These are phyloP conservation scores for Athalia rosae DNA, from an alignment of 2,888 invertebrate genomes.

Conservation along the genomic window DNA sequence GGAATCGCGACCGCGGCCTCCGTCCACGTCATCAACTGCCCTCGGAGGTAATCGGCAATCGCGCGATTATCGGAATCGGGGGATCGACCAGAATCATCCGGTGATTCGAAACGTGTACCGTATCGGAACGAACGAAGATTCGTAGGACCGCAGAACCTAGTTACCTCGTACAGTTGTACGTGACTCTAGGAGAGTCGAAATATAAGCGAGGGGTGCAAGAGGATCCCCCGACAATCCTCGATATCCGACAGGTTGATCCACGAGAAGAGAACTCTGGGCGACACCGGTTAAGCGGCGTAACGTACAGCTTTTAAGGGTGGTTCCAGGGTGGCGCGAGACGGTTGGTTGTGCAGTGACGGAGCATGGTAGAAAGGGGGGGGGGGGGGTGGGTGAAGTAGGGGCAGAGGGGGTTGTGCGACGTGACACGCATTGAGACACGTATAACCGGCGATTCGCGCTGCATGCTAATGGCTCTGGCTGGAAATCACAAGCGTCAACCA, in stretches of 20 bases:
- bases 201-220: neutral
- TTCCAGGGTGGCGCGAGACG: slow-evolving; percentile 49
- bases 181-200: too few species aligned
- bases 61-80: neutral
- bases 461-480: slow-evolving; percentile 65
- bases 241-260: slow-evolving; percentile 45
- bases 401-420: slow-evolving; percentile 53
- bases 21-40: slow-evolving; percentile 23
- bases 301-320: slow-evolving; percentile 63
- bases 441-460: slow-evolving; percentile 58
- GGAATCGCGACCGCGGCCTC: neutral
- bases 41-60: slow-evolving; percentile 27
- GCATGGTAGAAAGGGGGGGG: neutral
- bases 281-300: slow-evolving; percentile 62
- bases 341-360: neutral
- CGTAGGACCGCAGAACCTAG: too few species aligned
- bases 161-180: too few species aligned
- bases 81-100: too few species aligned
- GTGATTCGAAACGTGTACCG: too few species aligned
- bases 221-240: slow-evolving; percentile 21
- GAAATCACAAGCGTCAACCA: slow-evolving; percentile 68
- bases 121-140: too few species aligned
- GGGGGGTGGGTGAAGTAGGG: neutral
- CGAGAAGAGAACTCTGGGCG: slow-evolving; percentile 40
- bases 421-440: slow-evolving; percentile 66